Conservation (phyloP, 2,797 vertebrate genomes). For the Eurystomus glaucurus region DNA sequence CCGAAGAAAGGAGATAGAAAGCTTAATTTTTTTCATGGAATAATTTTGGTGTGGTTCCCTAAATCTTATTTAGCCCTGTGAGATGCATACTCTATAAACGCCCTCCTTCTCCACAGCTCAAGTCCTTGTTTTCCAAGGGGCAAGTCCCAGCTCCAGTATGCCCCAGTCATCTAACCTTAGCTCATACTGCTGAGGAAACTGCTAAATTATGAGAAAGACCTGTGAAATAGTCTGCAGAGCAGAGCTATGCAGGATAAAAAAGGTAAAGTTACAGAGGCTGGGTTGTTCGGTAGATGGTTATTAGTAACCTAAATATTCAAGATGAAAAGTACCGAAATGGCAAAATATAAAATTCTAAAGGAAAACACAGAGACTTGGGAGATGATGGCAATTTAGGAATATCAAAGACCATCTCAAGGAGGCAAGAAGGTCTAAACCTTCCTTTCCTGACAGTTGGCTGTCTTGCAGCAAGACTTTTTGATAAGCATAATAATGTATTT, state of each 20-base stretch:
- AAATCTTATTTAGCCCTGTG: not conserved
- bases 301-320: not conserved
- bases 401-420: not conserved
- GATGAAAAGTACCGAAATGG: not conserved
- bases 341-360: not conserved
- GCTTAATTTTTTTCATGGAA: not conserved
- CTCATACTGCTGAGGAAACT: not conserved
- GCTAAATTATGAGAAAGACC: not conserved
- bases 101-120: not conserved
- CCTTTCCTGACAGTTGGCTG: not conserved
- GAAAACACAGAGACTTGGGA: not conserved
- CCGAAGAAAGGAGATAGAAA: not conserved
- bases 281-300: not conserved
- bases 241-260: not conserved
- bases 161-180: not conserved
- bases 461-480: not conserved
- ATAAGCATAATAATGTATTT: not conserved
- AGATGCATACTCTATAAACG: not conserved
- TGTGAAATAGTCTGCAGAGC: not conserved
- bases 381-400: not conserved
- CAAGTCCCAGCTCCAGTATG: fast-evolving
- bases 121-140: not conserved
- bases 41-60: not conserved
- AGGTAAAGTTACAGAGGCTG: not conserved
- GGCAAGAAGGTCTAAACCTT: not conserved